Percentiles rank a stretch among this genome's conserved stretches.
phyloP scores from a whole-genome alignment of 1,140 invertebrate genomes.

The Drosophila subobscura region DNA sequence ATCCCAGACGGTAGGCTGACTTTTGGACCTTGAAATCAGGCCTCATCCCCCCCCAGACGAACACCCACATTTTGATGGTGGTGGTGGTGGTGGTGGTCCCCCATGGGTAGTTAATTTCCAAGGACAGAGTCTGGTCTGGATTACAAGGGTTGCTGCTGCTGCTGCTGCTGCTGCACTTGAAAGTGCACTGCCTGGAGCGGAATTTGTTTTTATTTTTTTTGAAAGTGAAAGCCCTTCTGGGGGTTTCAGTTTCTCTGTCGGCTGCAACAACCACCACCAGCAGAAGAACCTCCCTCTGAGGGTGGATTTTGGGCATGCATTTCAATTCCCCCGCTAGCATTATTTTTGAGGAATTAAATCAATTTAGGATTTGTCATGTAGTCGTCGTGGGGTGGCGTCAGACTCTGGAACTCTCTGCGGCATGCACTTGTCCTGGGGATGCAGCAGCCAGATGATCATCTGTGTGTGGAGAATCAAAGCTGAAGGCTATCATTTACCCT shows the following conservation, averaged over 20 bases:
- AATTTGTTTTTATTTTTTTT: conserved; percentile 13
- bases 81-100: neutral
- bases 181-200: conserved; percentile 41
- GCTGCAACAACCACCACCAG: conserved; percentile 32
- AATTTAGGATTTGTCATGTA: conserved; percentile 53
- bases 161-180: conserved; percentile 43
- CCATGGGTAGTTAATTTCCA: conserved; percentile 24
- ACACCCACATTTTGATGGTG: conserved; percentile 24
- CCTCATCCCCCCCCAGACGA: conserved; percentile 4
- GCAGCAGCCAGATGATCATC: too few species aligned
- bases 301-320: conserved; percentile 31
- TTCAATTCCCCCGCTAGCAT: conserved; percentile 26
- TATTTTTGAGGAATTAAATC: conserved; percentile 53
- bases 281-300: neutral
- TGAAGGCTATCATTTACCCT: too few species aligned
- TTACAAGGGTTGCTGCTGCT: conserved; percentile 50
- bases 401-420: too few species aligned
- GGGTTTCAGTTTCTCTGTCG: conserved; percentile 20
- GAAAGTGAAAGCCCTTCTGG: conserved; percentile 48
- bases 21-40: conserved; percentile 57
- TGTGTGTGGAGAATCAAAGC: too few species aligned
- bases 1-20: conserved; percentile 23
- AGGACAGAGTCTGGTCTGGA: conserved; percentile 2
- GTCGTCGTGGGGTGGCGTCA: neutral
- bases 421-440: too few species aligned